Evolutionary conservation across 2,888 invertebrate genomes (phyloP).

Genomic region (Heliconius ismenius): DNA sequence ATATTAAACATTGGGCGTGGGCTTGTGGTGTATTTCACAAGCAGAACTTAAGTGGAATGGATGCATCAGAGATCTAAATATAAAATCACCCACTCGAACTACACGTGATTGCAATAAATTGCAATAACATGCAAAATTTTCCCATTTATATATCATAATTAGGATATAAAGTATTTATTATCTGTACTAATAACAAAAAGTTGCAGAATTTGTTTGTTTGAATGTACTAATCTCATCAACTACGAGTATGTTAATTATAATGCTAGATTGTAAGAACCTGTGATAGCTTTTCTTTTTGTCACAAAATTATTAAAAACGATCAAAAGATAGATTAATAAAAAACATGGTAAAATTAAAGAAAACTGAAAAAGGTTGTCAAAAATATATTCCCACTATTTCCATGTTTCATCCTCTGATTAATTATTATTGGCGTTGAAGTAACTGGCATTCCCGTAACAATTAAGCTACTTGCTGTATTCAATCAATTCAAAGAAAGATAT

Average conservation of each 20-base stretch:
- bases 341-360: background rate
- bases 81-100: background rate
- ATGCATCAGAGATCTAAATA: background rate
- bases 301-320: background rate
- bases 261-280: background rate
- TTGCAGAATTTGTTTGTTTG: no score
- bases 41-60: background rate
- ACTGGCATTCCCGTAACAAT: background rate
- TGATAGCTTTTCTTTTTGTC: background rate
- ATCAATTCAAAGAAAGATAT: constrained; percentile 5
- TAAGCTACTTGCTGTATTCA: background rate
- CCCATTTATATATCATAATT: no score
- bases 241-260: background rate
- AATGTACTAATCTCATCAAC: no score
- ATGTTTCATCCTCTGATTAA: background rate
- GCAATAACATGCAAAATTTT: background rate
- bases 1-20: background rate
- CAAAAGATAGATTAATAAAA: no score
- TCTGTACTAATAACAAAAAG: no score
- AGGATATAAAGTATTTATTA: no score
- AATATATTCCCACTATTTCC: background rate
- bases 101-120: background rate
- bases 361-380: background rate
- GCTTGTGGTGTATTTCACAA: background rate
- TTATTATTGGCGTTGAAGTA: background rate